Conservation (phyloP, 2,888 invertebrate genomes). For the Aspidiotus rigidus region DNA sequence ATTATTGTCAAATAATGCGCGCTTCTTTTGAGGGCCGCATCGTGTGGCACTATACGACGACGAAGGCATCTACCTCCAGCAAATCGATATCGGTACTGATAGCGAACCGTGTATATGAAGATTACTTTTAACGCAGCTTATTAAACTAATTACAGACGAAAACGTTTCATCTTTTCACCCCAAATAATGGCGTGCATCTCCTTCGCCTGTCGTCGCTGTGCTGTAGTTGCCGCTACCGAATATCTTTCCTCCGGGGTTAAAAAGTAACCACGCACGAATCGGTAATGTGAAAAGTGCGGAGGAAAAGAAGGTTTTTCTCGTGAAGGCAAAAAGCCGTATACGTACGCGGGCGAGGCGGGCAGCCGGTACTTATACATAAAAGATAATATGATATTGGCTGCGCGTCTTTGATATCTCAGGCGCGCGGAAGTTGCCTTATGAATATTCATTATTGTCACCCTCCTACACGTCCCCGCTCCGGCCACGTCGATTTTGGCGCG, state of each 20-base stretch:
- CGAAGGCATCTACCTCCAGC: too few species aligned
- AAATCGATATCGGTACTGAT: slow-evolving; percentile 1
- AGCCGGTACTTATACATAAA: slow-evolving; percentile 34
- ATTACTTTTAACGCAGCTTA: slow-evolving; percentile 28
- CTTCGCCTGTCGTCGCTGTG: neutral
- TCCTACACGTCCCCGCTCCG: slow-evolving; percentile 14
- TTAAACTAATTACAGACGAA: slow-evolving; percentile 30
- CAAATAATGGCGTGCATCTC: neutral
- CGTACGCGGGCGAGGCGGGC: slow-evolving; percentile 7
- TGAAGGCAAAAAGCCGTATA: neutral
- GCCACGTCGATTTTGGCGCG: slow-evolving; percentile 31
- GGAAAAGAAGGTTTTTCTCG: slow-evolving; percentile 15
- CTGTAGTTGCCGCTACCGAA: neutral
- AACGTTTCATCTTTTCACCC: slow-evolving; percentile 29
- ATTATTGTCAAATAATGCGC: too few species aligned
- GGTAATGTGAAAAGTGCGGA: slow-evolving; percentile 28
- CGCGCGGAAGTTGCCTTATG: slow-evolving; percentile 33
- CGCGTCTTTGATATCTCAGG: slow-evolving; percentile 27
- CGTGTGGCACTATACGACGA: too few species aligned
- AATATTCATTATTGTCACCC: slow-evolving; percentile 36
- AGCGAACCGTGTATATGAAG: slow-evolving; percentile 14
- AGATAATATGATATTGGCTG: slow-evolving; percentile 36
- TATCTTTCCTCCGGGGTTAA: slow-evolving; percentile 1
- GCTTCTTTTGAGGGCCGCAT: too few species aligned
- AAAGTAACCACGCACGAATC: slow-evolving; percentile 28